A percentile compares a stretch with the other conserved stretches of the same genome.
phyloP scores from a whole-genome alignment of 1,140 invertebrate genomes.

The Magallana angulata region DNA sequence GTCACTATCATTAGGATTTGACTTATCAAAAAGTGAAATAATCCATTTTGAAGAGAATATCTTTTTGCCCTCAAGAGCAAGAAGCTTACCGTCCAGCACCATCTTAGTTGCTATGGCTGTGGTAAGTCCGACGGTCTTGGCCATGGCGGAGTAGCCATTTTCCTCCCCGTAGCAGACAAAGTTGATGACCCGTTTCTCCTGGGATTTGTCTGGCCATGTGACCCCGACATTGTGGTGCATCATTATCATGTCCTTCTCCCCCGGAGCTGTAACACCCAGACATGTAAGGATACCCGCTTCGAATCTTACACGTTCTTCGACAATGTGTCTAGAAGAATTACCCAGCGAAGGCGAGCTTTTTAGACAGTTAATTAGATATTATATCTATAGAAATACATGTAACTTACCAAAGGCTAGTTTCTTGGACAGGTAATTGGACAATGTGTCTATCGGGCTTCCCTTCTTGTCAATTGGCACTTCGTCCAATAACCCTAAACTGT shows the following conservation, averaged over 20 bases:
- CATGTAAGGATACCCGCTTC: too few relatives aligned
- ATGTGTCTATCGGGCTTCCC: slow-evolving; percentile 93
- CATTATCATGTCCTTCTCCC: slow-evolving; percentile 96
- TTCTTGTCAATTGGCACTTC: slow-evolving; percentile 89
- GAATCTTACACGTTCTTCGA: too few relatives aligned
- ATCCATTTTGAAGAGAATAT: too few relatives aligned
- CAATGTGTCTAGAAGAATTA: too few relatives aligned
- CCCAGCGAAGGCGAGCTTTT: too few relatives aligned
- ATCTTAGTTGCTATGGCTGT: slow-evolving; percentile 98
- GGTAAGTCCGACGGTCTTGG: slow-evolving; percentile 97
- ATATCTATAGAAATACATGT: too few relatives aligned
- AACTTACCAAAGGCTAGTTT: slow-evolving; percentile 86
- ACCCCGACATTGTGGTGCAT: slow-evolving; percentile 96
- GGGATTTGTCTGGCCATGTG: slow-evolving; percentile 91
- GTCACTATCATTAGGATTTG: too few relatives aligned
- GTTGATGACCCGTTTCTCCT: slow-evolving; percentile 92
- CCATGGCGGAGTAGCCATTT: slow-evolving; percentile 97
- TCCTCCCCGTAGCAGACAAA: slow-evolving; percentile 95
- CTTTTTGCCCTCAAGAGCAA: too few relatives aligned
- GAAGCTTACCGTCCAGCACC: slow-evolving; percentile 91
- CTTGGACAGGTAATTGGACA: slow-evolving; percentile 91
- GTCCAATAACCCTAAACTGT: slow-evolving; percentile 90
- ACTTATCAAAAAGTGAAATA: too few relatives aligned
- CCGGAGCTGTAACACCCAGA: slow-evolving; percentile 81
- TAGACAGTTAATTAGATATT: too few relatives aligned